These are phyloP conservation scores for Chironomus riparius DNA, from an alignment of 2,888 invertebrate species.

Conservation along the genomic window DNA sequence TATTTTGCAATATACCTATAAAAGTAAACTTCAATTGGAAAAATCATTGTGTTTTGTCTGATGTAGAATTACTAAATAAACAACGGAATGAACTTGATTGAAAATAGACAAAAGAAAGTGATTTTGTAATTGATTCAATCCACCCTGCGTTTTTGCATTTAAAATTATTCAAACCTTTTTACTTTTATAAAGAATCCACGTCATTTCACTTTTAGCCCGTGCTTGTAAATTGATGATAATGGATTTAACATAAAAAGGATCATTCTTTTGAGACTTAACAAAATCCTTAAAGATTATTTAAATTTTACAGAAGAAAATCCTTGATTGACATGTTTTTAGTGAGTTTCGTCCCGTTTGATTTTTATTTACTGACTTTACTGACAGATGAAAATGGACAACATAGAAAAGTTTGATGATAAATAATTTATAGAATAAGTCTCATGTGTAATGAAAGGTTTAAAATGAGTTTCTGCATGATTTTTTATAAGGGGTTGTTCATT, in stretches of 20 bases:
- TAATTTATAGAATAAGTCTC: background rate
- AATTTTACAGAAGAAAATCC: background rate
- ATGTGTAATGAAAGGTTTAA: background rate
- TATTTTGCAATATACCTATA: no score
- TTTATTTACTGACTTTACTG: no score
- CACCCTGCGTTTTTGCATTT: background rate
- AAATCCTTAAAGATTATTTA: slow-evolving; percentile 8
- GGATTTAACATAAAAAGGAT: slow-evolving; percentile 9
- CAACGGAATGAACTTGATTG: no score
- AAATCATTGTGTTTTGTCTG: no score
- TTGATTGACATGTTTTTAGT: slow-evolving; percentile 24
- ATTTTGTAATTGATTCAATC: background rate
- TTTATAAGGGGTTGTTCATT: no score
- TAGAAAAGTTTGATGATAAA: background rate
- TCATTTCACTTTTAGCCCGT: background rate
- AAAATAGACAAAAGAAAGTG: no score
- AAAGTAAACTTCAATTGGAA: no score
- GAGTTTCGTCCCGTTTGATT: background rate
- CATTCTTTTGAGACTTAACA: slow-evolving; percentile 2
- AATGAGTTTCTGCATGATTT: background rate
- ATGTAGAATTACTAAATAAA: no score
- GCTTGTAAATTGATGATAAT: background rate
- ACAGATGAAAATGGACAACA: background rate
- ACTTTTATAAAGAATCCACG: background rate
- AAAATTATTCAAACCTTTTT: background rate